These are phyloP conservation scores for Sicus ferrugineus DNA, from an alignment of 2,888 invertebrate species.

Conservation along the genomic window DNA sequence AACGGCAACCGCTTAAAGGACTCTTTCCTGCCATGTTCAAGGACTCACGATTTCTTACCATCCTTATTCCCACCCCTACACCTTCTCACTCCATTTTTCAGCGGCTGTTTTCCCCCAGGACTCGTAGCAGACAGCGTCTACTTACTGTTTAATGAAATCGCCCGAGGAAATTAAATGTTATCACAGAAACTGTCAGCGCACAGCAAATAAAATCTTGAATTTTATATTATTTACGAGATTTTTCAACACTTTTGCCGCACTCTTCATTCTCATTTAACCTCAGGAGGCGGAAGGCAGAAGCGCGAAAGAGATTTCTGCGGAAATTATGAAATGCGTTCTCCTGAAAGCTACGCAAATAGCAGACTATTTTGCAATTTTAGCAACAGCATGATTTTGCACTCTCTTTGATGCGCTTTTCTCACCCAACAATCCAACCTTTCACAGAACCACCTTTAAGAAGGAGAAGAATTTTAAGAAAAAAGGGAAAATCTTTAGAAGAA, in stretches of 20 bases:
- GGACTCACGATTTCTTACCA: background rate
- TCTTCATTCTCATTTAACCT: background rate
- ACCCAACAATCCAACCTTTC: no score
- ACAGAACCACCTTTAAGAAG: no score
- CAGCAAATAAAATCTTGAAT: slow-evolving; percentile 56
- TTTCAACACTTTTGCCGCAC: background rate
- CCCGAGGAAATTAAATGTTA: slow-evolving; percentile 58
- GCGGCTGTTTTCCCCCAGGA: background rate
- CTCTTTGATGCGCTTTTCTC: no score
- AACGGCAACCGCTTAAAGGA: background rate
- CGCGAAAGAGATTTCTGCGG: background rate
- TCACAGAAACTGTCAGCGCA: slow-evolving; percentile 45
- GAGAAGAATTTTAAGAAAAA: no score
- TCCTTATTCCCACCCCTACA: no score
- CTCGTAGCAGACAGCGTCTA: background rate
- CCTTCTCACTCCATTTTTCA: background rate
- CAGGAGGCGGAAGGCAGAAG: background rate
- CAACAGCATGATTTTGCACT: no score
- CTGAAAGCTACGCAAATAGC: slow-evolving; percentile 3
- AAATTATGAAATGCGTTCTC: background rate
- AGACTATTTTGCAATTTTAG: background rate
- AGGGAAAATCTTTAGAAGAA: no score
- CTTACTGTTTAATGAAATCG: slow-evolving; percentile 52
- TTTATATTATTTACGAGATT: background rate
- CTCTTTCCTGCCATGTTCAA: background rate